A percentile compares a stretch with the other conserved stretches of the same genome.
Evolutionary conservation across 2,797 vertebrate species (phyloP).

Genomic region (Dendrocincla tyrannina): DNA sequence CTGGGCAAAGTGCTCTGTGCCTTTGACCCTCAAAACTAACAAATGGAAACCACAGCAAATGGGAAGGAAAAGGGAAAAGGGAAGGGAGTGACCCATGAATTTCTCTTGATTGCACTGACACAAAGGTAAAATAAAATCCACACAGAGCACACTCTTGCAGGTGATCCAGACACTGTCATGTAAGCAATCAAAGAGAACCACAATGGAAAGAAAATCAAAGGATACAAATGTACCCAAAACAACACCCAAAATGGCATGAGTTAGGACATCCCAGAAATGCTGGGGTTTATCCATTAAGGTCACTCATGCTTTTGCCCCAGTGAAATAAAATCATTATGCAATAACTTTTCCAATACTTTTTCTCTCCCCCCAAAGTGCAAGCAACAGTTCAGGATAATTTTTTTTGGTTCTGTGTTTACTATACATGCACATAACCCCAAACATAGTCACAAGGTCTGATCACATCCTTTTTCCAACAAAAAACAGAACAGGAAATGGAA

Average conservation of each 20-base stretch:
- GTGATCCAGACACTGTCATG: conserved; percentile 1
- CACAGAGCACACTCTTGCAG: not conserved
- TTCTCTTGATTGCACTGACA: not conserved
- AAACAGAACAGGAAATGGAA: not conserved
- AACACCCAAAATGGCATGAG: not conserved
- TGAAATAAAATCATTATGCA: not conserved
- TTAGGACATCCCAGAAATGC: not conserved
- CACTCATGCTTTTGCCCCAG: not conserved
- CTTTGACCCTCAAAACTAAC: conserved; percentile 40
- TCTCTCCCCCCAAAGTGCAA: not conserved
- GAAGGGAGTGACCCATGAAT: not conserved
- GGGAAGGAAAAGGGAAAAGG: not conserved
- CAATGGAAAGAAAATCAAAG: conserved; percentile 15
- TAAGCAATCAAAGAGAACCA: conserved; percentile 20
- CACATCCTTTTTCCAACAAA: not conserved
- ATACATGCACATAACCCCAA: conserved; percentile 10
- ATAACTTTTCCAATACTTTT: not conserved
- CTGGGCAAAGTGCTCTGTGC: conserved; percentile 26
- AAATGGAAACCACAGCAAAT: conserved; percentile 34
- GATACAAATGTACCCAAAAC: not conserved
- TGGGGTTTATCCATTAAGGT: not conserved
- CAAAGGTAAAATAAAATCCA: conserved; percentile 2
- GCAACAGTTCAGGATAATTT: not conserved
- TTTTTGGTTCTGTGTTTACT: not conserved
- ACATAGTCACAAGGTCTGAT: not conserved